These are phyloP conservation scores for Oryzias curvinotus DNA, from an alignment of 2,113 vertebrate species.

Conservation along the genomic window DNA sequence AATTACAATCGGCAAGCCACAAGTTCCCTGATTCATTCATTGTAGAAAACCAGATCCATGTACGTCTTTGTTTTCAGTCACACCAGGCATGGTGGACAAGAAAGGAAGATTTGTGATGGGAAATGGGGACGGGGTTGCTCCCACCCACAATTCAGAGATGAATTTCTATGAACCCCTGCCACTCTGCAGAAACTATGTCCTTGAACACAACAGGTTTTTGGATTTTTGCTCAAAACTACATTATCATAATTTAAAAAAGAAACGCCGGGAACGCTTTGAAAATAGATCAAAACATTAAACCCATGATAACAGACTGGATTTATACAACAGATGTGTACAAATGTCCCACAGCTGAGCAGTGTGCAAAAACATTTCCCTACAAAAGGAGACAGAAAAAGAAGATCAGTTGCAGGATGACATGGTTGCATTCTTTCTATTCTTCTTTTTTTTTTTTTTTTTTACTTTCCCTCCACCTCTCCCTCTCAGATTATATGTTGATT, in stretches of 20 bases:
- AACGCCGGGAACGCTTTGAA: no score
- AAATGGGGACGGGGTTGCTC: no score
- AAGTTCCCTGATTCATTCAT: no score
- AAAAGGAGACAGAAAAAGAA: constrained; percentile 8
- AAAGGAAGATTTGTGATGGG: no score
- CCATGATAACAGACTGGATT: constrained; percentile 59
- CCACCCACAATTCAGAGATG: no score
- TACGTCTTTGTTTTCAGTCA: no score
- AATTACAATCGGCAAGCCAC: no score
- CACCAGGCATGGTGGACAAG: no score
- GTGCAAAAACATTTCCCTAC: constrained; percentile 64
- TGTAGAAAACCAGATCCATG: no score
- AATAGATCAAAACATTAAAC: constrained; percentile 15
- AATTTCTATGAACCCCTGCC: no score
- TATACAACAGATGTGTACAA: constrained; percentile 54
- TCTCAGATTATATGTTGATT: constrained; percentile 49
- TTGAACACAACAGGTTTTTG: no score
- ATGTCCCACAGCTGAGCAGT: constrained; percentile 45
- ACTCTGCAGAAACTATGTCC: no score
- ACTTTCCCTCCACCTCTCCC: constrained; percentile 2
- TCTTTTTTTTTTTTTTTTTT: constrained; percentile 3
- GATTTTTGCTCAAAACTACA: constrained; percentile 27
- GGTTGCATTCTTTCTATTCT: constrained; percentile 4
- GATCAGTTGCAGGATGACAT: constrained; percentile 17
- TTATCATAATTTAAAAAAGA: constrained; percentile 42